These are phyloP conservation scores for Dolichoris vasculosae DNA, from an alignment of 1,140 invertebrate species.

Conservation along the genomic window DNA sequence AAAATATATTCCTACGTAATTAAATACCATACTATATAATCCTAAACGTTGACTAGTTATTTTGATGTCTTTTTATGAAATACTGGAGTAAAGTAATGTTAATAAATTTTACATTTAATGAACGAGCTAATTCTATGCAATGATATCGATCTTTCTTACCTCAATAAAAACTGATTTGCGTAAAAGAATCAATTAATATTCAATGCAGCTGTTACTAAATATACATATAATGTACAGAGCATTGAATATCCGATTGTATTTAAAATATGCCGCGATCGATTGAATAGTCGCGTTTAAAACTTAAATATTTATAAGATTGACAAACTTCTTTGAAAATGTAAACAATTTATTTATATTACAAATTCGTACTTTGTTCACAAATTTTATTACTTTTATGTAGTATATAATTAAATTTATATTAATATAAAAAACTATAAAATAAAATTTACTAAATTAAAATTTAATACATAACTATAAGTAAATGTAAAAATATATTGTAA, in stretches of 20 bases:
- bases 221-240: constrained; percentile 28
- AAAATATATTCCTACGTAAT: background rate
- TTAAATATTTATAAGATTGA: constrained; percentile 42
- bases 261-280: background rate
- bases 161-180: constrained; percentile 27
- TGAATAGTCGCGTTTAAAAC: constrained; percentile 30
- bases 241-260: constrained; percentile 29
- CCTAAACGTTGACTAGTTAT: background rate
- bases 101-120: background rate
- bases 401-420: background rate
- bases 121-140: background rate
- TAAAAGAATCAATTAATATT: constrained; percentile 31
- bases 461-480: no score
- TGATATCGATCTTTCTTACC: constrained; percentile 16
- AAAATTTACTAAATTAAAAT: background rate
- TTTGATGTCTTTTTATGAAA: background rate
- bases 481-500: no score
- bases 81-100: background rate
- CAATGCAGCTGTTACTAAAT: constrained; percentile 1
- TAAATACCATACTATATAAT: background rate
- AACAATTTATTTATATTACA: background rate
- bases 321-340: background rate
- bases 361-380: constrained; percentile 1
- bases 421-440: no score
- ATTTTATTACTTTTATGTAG: background rate